These are phyloP conservation scores for Lycaon pictus DNA, from an alignment of 2,113 vertebrate species.

Conservation along the genomic window DNA sequence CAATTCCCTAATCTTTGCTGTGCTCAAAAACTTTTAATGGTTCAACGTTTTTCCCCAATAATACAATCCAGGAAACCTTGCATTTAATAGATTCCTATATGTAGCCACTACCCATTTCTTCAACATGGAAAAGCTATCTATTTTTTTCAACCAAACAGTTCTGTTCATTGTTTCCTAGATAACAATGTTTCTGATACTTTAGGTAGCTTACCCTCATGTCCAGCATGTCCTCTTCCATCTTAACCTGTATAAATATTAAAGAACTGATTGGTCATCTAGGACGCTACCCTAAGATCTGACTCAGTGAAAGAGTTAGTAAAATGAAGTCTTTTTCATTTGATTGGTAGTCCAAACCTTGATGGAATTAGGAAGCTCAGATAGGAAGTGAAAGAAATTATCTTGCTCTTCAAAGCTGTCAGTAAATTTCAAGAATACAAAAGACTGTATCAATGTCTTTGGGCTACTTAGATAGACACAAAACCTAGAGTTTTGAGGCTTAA, in stretches of 20 bases:
- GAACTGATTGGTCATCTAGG: background rate
- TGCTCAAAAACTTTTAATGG: background rate
- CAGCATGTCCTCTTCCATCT: background rate
- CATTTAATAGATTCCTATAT: conserved; percentile 19
- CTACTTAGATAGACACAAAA: conserved; percentile 40
- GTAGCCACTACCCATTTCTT: background rate
- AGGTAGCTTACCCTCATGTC: background rate
- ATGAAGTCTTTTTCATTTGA: conserved; percentile 2
- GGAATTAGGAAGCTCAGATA: background rate
- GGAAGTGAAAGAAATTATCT: background rate
- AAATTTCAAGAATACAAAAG: background rate
- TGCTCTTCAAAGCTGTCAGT: background rate
- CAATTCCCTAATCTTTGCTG: background rate
- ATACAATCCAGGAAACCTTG: background rate
- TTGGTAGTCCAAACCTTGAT: background rate
- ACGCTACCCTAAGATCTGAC: background rate
- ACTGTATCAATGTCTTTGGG: background rate
- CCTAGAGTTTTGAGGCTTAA: background rate
- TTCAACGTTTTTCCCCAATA: background rate
- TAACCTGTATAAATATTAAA: background rate
- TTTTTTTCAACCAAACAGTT: background rate
- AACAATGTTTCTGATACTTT: background rate
- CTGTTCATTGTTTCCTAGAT: background rate
- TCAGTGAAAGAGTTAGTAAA: background rate
- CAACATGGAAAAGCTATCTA: background rate